phyloP scores from a whole-genome alignment of 2,113 vertebrate species.

The Actinemys pallida region DNA sequence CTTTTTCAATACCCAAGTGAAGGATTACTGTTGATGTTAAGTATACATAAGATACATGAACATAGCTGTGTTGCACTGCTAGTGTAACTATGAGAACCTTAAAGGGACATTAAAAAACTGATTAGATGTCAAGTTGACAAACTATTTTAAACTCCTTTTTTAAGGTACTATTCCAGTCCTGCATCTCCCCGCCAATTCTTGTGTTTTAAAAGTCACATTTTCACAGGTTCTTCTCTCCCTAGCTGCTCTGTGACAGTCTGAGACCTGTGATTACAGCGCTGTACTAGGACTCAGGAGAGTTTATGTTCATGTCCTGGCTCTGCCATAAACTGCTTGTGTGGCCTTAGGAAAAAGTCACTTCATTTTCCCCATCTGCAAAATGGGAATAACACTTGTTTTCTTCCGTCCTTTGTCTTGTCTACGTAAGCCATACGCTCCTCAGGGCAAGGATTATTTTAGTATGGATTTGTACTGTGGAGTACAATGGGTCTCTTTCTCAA shows the following conservation, averaged over 20 bases:
- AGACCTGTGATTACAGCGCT: background rate
- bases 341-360: background rate
- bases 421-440: background rate
- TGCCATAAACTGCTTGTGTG: background rate
- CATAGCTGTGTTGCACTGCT: no score
- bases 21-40: background rate
- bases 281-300: background rate
- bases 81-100: background rate
- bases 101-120: no score
- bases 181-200: background rate
- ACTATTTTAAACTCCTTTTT: background rate
- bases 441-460: background rate
- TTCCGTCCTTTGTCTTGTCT: background rate
- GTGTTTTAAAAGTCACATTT: background rate
- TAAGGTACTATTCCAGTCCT: background rate
- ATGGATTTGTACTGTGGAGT: background rate
- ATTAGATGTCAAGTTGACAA: no score
- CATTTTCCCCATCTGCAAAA: background rate
- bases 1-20: background rate
- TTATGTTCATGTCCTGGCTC: background rate
- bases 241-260: background rate
- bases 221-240: background rate
- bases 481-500: rapidly evolving
- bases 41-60: background rate
- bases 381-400: background rate